Base-by-base conservation (phyloP, 2,888 invertebrate genomes). In the Nezara viridula region DNA sequence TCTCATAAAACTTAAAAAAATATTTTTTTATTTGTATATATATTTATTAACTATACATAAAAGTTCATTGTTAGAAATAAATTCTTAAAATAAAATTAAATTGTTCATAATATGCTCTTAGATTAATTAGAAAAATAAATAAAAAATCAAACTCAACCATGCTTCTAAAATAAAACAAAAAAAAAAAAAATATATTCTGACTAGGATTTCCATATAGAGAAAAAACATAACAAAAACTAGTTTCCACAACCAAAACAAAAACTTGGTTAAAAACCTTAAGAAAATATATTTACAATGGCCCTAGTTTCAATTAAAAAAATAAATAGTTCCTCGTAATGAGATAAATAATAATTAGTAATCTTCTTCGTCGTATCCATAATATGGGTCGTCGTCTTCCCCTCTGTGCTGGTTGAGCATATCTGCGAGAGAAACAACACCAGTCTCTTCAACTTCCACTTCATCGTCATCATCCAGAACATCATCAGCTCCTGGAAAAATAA, bases 311-410 rank as follows among this genome's bases (percentile, higher is more conserved):
- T 32, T 73, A 37, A 37, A 27, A n/a, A 73, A 32, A 73, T 21
- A 73, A 73, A 73, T 73, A 73, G 21, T 66, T 24, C 19, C 19
- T 73, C 32, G 32, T 37, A 19, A 6, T 37, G 10, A 73, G 32
- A 73, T 73, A 73, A 73, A 19, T 0, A 19, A 73, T 37, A n/a
- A 44, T 92, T 93, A 94, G 92, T 94, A 95, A 89, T 96, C 96
- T 90, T 96, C 96, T 89, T 96, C 96, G 88, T 94, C 93, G 90
- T 93, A 93, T 87, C 93, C 95, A 91, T 95, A 96, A 86, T 95
- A 95, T 16, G 95, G 95, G 49, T 95, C 95, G 0, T 95, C 95
- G 37, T 95, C 95, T 0, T 95, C 94, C 27, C 95, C 95, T 89
- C 95, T 94, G 91, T 95, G 95, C 60, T 93, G 93, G 77, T 93